Evolutionary conservation across 2,113 vertebrate genomes (phyloP), one percentile per base, ranked within the genome.

Genomic region (Sclerurus mexicanus): DNA sequence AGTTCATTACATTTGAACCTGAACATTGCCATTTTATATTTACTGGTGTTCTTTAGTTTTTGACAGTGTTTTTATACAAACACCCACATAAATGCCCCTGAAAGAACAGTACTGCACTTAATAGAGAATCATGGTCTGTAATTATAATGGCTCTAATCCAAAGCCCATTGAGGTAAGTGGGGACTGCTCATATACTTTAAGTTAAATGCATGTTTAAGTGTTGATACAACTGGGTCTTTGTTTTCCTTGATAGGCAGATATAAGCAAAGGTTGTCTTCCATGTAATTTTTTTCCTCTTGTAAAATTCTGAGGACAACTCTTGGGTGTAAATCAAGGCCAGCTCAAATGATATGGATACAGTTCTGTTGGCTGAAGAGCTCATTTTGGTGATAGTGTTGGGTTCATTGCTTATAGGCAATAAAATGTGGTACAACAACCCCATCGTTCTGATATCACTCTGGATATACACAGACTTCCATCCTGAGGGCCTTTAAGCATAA

Each of bases 61-160:
- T 95, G 87, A 95, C 84, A 93, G 84, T 94, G 89, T 96, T 95
- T 96, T 96, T 95, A 92, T 93, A 93, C 82, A 96, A 91, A 96
- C 90, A 94, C 88, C 90, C 79, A 93, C 87, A 47, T 62, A 86
- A 95, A 93, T 85, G 93, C 52, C 93, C 93, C 92, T 84, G 86
- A 60, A 90, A 95, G 78, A 81, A 69, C 91, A 84, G 92, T 89
- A 84, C 40, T 88, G 53, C 55, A 59, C 85, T 60, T 97, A 81
- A 76, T 66, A 75, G 84, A 90, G 84, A 96, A 90, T 92, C 72
- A 30, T 72, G 22, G 87, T 53, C 75, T 72, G 91, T 90, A 92
- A 95, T 92, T 94, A 83, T 37, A 81, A 92, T 78, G 85, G 87
- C 88, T 93, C 22, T 69, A 66, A 88, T 94, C 88, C 95, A 94